Percentiles rank a stretch among this genome's conserved stretches.
Conservation (phyloP, 2,113 vertebrate species). For the Antechinus stuartii region DNA sequence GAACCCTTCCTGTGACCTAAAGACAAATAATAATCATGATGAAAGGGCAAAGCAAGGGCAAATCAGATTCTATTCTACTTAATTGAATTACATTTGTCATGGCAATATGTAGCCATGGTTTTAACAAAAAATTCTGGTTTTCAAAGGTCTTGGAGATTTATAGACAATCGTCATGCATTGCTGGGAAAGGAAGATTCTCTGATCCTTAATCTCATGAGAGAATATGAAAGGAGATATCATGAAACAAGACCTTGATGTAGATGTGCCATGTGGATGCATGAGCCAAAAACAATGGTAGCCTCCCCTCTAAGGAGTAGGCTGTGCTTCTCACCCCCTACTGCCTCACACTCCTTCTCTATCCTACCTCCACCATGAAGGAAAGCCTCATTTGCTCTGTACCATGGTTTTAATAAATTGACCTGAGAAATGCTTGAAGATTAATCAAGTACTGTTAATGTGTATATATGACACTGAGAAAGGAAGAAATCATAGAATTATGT, state of each 20-base stretch:
- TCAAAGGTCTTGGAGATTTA: background rate
- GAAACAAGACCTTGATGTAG: background rate
- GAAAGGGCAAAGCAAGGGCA: background rate
- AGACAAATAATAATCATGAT: background rate
- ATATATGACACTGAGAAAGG: background rate
- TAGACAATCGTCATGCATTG: background rate
- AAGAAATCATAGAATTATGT: background rate
- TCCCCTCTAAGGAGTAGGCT: background rate
- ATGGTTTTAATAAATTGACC: background rate
- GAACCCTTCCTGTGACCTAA: background rate
- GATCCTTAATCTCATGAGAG: background rate
- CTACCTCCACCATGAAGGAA: background rate
- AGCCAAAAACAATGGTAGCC: background rate
- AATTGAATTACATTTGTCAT: background rate
- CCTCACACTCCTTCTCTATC: background rate
- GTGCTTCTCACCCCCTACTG: background rate
- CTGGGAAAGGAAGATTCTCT: background rate
- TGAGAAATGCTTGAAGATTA: background rate
- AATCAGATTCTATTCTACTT: background rate
- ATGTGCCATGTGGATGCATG: background rate
- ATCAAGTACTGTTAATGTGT: background rate
- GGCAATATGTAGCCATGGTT: background rate
- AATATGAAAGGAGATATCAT: background rate
- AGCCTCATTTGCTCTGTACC: background rate
- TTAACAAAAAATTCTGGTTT: background rate